Percentiles rank a stretch among this genome's conserved stretches.
These are phyloP conservation scores for Celastrina argiolus DNA, from an alignment of 2,888 invertebrate species.

Conservation along the genomic window DNA sequence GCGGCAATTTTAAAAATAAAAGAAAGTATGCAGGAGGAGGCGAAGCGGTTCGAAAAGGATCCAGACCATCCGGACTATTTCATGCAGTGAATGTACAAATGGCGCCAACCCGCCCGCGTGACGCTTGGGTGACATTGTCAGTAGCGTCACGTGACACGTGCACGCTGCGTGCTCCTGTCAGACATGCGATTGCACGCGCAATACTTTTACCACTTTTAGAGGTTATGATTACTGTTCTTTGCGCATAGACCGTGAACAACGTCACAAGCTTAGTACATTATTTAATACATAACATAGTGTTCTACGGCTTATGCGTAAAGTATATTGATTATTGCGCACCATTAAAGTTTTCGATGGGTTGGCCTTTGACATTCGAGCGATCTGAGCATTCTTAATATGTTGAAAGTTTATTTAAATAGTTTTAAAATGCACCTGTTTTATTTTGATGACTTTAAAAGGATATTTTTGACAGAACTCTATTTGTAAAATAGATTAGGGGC, in stretches of 20 bases:
- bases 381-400: conserved; percentile 44
- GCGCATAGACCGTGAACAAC: not conserved
- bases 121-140: conserved; percentile 1
- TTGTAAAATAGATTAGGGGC: not conserved
- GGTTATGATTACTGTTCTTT: not conserved
- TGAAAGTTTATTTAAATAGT: conserved; percentile 21
- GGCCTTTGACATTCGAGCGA: conserved; percentile 51
- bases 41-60: conserved; percentile 99
- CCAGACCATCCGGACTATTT: conserved; percentile 98
- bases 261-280: conserved; percentile 2
- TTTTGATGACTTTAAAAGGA: conserved; percentile 20
- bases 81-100: conserved; percentile 86
- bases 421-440: conserved; percentile 25
- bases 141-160: not conserved
- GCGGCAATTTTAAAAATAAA: conserved; percentile 99
- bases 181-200: too few relatives aligned
- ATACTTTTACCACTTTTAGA: too few relatives aligned
- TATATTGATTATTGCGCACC: conserved; percentile 1
- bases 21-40: conserved; percentile 99
- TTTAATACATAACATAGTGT: conserved; percentile 9
- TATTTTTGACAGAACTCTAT: conserved; percentile 14
- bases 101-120: conserved; percentile 40
- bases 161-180: too few relatives aligned
- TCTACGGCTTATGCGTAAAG: not conserved
- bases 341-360: conserved; percentile 43